Evolutionary conservation across 2,797 vertebrate genomes (phyloP), one percentile per base, ranked within the genome.

Genomic region (Phrynocephalus vlangalii): DNA sequence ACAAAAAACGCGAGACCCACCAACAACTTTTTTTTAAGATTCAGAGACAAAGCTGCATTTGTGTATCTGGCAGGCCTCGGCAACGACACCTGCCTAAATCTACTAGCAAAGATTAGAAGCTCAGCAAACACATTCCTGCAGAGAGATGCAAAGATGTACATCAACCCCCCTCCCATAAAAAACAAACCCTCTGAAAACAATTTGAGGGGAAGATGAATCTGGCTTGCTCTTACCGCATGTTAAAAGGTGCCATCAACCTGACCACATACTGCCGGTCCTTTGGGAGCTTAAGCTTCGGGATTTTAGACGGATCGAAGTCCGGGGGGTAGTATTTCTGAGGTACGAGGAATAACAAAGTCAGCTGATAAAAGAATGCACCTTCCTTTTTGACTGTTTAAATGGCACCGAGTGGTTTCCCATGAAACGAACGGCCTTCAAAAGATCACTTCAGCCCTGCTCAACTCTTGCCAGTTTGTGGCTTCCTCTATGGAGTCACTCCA

Each of bases 211-310:
- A 86, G 6, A 60, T 67, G 11, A 18, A 16, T 86, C 26, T 2
- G 6, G 52, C 11, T 56, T 56, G 9, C 30, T 84, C 96, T 92
- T 93, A 98, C 98, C 98, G 97, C 98, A 99, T 99, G 90, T 99
- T 99, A 95, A 99, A 99, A 0, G 98, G 98, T 0, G 98, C 98
- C 98, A 98, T 99, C 95, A 99, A 93, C 82, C 98, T 94, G 72
- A 99, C 98, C 82, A 99, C 98, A 94, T 99, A 99, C 92, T 99
- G 98, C 15, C 98, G 96, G 81, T 99, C 98, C 96, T 99, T 99
- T 0, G 98, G 98, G 6, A 99, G 98, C 90, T 98, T 98, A 87
- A 99, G 98, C 84, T 99, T 99, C 0, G 99, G 99, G 96, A 99
- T 99, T 96, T 99, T 99, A 0, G 98, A 97, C 0, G 98, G 98